These are phyloP conservation scores for Lycaena phlaeas DNA, from an alignment of 2,888 invertebrate genomes.

Conservation along the genomic window DNA sequence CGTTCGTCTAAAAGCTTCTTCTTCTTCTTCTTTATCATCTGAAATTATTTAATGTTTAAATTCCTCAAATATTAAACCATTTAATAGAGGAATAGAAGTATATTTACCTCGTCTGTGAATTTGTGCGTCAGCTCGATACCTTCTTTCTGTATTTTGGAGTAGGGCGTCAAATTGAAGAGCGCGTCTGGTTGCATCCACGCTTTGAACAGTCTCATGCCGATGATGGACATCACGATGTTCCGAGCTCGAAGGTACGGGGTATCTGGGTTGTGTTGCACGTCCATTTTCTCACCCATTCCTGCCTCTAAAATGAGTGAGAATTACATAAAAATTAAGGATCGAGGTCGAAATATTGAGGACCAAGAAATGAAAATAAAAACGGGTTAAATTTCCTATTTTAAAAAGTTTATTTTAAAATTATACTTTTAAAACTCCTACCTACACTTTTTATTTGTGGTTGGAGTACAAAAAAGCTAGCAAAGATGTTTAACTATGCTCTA, in stretches of 20 bases:
- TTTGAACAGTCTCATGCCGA: conserved; percentile 56
- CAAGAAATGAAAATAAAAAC: too few relatives aligned
- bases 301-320: conserved; percentile 65
- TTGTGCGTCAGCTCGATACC: conserved; percentile 73
- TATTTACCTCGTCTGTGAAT: conserved; percentile 64
- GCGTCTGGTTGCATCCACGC: conserved; percentile 76
- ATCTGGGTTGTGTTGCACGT: conserved; percentile 67
- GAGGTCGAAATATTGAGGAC: too few relatives aligned
- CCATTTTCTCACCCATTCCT: conserved; percentile 79
- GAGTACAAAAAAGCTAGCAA: too few relatives aligned
- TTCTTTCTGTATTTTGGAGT: conserved; percentile 65
- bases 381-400: too few relatives aligned
- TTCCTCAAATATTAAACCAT: too few relatives aligned
- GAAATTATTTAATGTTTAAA: too few relatives aligned
- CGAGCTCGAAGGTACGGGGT: conserved; percentile 74
- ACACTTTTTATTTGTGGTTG: too few relatives aligned
- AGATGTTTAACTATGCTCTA: too few relatives aligned
- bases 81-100: too few relatives aligned
- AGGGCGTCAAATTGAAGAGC: conserved; percentile 68
- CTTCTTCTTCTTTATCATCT: conserved; percentile 11
- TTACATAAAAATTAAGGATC: too few relatives aligned
- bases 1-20: not conserved
- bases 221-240: conserved; percentile 49
- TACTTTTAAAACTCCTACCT: too few relatives aligned
- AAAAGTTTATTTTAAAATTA: too few relatives aligned